phyloP scores from a whole-genome alignment of 2,888 invertebrate species.

The Pheosia gnoma region DNA sequence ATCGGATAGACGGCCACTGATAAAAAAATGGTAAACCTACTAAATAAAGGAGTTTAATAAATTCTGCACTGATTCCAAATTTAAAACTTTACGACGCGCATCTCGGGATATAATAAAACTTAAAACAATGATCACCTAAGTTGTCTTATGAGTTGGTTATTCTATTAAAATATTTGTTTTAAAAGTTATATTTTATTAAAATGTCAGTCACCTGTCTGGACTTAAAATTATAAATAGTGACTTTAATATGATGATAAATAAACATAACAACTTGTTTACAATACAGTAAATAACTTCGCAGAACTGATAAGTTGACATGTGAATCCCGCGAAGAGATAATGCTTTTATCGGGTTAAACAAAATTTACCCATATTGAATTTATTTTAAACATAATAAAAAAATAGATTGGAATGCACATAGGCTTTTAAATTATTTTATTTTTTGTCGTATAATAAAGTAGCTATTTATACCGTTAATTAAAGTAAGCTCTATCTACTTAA shows the following conservation, averaged over 20 bases:
- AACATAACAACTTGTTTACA: neutral
- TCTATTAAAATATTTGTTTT: neutral
- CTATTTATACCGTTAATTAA: too few species aligned
- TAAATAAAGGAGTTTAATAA: too few species aligned
- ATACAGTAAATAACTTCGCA: neutral
- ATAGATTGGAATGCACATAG: neutral
- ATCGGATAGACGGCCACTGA: too few species aligned
- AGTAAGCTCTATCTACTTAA: too few species aligned
- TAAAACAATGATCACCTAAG: too few species aligned
- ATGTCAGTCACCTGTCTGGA: neutral
- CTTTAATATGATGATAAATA: neutral
- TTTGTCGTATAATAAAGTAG: too few species aligned
- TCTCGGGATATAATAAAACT: neutral
- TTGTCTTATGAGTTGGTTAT: too few species aligned
- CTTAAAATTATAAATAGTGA: neutral
- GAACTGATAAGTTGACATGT: constrained; percentile 17
- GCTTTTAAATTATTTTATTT: too few species aligned
- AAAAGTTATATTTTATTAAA: neutral
- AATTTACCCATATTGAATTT: neutral
- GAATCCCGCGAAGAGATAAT: constrained; percentile 30
- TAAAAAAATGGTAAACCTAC: too few species aligned
- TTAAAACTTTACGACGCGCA: too few species aligned
- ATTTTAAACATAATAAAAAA: neutral
- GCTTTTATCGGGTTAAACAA: neutral
- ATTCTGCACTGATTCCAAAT: too few species aligned